Evolutionary conservation across 1,140 invertebrate species (phyloP), one percentile per base, ranked within the genome.

Genomic region (Eriosoma lanigerum): DNA sequence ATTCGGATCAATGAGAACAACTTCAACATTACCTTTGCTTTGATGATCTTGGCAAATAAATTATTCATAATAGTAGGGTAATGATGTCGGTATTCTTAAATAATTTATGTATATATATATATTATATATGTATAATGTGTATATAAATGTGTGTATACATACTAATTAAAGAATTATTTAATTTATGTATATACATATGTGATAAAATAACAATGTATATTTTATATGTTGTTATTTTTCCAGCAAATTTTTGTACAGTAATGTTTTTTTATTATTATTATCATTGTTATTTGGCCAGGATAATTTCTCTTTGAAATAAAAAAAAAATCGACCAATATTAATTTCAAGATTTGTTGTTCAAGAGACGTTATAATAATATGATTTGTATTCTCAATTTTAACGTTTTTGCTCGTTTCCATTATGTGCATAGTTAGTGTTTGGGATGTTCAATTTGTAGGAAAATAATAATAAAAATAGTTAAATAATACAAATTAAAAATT

Each of bases 1-100:
- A 58, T 60, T 78, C 75, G 17, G 56, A 78, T 10, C 75, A 78
- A 78, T 78, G 75, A 78, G 75, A 78, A 78, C 75, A 78, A 78
- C 75, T 78, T 60, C 54, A 78, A 46, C 75, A 78, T 60, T 78
- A 78, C 75, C 75, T 78, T 38, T 78, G 75, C 56, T 78, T 78
- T 62, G 75, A 78, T 19, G 75, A 78, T 12, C 4, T 44, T 19
- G 38, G 56, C 75, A 78, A 62, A 78, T 78, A 78, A 78, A 46
- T 60, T 78, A 10, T 32, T 17, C 38, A 17, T 56, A 76, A 21
- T 38, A 58, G 13, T 58, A 46, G 54, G 56, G 56, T 58, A 60
- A 60, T 60, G 75, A 58, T 44, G 19, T 44, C 19, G 56, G 54
- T 78, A 62, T 48, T 78, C 44, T 62, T 52, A 29, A 24, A 12